phyloP scores from a whole-genome alignment of 2,888 invertebrate species.

The Drosophila acutilabella region DNA sequence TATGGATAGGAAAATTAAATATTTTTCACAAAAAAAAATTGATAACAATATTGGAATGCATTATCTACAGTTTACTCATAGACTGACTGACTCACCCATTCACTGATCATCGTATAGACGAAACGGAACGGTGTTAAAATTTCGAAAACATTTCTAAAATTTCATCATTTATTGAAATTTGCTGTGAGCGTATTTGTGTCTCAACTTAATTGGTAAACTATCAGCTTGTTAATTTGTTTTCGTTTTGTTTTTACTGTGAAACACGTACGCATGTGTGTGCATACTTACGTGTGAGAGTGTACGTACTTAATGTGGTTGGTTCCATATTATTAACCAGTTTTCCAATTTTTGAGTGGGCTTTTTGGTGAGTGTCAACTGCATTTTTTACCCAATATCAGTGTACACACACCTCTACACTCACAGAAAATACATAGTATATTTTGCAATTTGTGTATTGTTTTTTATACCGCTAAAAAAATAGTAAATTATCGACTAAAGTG shows the following conservation, averaged over 20 bases:
- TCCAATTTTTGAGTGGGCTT: slow-evolving; percentile 52
- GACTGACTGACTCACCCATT: no score
- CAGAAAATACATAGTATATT: not conserved
- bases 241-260: not conserved
- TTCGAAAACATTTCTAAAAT: not conserved
- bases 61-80: no score
- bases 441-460: slow-evolving; percentile 13
- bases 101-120: no score
- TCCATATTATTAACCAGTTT: slow-evolving; percentile 37
- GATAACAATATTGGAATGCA: no score
- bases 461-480: not conserved
- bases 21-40: no score
- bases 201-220: not conserved
- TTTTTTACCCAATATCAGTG: slow-evolving; percentile 18
- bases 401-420: slow-evolving; percentile 2
- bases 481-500: slow-evolving; percentile 5
- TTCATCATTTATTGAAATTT: not conserved
- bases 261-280: slow-evolving; percentile 3
- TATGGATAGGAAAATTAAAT: no score
- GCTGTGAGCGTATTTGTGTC: not conserved
- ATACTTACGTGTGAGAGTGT: not conserved
- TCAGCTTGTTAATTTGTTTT: not conserved
- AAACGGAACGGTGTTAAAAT: no score
- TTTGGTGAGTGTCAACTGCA: slow-evolving; percentile 50
- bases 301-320: slow-evolving; percentile 10